Conservation (phyloP, 2,888 invertebrate species). For the Cephus nigrinus region DNA sequence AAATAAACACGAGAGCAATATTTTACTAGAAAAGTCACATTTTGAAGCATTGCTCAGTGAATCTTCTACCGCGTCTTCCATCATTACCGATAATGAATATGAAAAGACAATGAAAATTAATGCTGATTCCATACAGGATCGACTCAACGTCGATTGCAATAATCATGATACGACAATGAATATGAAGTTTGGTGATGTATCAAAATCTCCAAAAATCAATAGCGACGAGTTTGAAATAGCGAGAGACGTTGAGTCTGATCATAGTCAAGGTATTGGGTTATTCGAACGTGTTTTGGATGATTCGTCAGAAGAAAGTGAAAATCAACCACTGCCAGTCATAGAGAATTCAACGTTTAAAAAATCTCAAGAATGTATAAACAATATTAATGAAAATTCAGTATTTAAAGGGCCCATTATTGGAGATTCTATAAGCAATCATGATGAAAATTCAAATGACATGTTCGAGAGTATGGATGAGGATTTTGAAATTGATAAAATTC, state of each 20-base stretch:
- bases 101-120: background rate
- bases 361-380: too few relatives aligned
- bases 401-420: too few relatives aligned
- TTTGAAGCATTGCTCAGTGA: constrained; percentile 27
- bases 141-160: background rate
- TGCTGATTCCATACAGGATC: background rate
- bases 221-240: background rate
- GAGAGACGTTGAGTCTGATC: constrained; percentile 7
- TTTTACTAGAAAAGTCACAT: constrained; percentile 22
- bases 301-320: constrained; percentile 24
- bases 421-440: too few relatives aligned
- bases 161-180: background rate
- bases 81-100: background rate
- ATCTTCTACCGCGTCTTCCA: constrained; percentile 7
- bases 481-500: too few relatives aligned
- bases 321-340: background rate
- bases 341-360: too few relatives aligned
- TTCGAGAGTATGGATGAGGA: too few relatives aligned
- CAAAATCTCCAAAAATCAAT: too few relatives aligned
- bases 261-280: background rate
- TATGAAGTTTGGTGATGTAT: background rate
- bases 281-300: constrained; percentile 38
- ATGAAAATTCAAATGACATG: too few relatives aligned
- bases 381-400: too few relatives aligned
- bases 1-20: background rate